Percentiles rank a stretch among this genome's conserved stretches.
These are phyloP conservation scores for Smittia aterrima DNA, from an alignment of 2,888 invertebrate species.

Conservation along the genomic window DNA sequence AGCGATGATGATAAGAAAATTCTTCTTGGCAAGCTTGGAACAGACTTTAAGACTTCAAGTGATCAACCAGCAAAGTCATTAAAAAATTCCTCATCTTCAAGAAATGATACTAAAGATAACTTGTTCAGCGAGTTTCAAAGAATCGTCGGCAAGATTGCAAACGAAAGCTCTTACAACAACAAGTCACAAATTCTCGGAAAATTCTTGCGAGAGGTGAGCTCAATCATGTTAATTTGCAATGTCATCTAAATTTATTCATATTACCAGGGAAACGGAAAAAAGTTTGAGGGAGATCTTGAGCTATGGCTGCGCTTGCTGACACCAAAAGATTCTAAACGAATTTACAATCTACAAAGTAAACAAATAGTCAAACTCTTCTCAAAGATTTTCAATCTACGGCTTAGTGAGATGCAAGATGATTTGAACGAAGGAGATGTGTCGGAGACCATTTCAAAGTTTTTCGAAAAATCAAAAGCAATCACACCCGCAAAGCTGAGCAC, in stretches of 20 bases:
- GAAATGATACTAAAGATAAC: constrained; percentile 59
- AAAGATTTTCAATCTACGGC: constrained; percentile 69
- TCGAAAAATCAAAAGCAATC: constrained; percentile 61
- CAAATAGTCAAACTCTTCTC: constrained; percentile 87
- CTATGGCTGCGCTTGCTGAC: constrained; percentile 80
- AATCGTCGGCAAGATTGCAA: constrained; percentile 75
- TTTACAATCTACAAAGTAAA: constrained; percentile 91
- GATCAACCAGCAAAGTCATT: background rate
- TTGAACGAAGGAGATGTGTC: constrained; percentile 69
- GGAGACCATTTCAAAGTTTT: constrained; percentile 77
- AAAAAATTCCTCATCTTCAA: background rate
- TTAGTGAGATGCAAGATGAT: constrained; percentile 79
- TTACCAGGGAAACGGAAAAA: constrained; percentile 50
- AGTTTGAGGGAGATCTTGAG: constrained; percentile 73
- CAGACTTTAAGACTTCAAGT: background rate
- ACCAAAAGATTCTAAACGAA: constrained; percentile 76
- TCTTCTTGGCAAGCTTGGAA: background rate
- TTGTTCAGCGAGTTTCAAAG: constrained; percentile 73
- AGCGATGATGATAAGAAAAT: constrained; percentile 54
- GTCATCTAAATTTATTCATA: constrained; percentile 5
- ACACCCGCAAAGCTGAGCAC: constrained; percentile 66
- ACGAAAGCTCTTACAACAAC: constrained; percentile 73
- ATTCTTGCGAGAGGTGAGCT: constrained; percentile 60
- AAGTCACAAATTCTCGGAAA: constrained; percentile 73
- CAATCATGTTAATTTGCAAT: background rate